Percentiles rank a stretch among this genome's conserved stretches.
phyloP scores from a whole-genome alignment of 1,140 invertebrate species.

The Adelges cooleyi region DNA sequence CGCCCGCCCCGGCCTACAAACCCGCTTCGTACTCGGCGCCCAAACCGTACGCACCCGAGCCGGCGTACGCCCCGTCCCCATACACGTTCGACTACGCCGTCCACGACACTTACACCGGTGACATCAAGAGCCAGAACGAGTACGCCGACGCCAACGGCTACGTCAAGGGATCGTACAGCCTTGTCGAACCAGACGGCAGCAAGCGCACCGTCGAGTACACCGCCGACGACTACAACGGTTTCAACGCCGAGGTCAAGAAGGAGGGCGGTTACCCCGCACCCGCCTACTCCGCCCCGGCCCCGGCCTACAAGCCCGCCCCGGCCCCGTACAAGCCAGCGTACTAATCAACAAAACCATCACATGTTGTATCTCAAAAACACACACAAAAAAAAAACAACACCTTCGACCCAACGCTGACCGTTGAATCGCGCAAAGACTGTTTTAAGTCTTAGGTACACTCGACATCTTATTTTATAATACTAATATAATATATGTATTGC shows the following conservation, averaged over 20 bases:
- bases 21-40: constrained; percentile 26
- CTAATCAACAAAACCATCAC: background rate
- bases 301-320: constrained; percentile 21
- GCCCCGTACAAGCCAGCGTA: constrained; percentile 5
- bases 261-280: constrained; percentile 30
- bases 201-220: constrained; percentile 49
- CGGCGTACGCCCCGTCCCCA: constrained; percentile 34
- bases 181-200: constrained; percentile 45
- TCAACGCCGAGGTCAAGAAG: constrained; percentile 37
- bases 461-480: no score
- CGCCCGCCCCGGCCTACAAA: constrained; percentile 22
- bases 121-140: constrained; percentile 37
- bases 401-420: background rate
- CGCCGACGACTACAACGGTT: constrained; percentile 49
- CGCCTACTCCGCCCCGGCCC: constrained; percentile 19
- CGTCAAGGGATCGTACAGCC: constrained; percentile 39
- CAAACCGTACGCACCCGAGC: constrained; percentile 32
- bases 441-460: background rate
- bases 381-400: background rate
- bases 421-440: background rate
- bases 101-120: constrained; percentile 36
- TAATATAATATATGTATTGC: no score
- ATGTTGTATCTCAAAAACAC: background rate
- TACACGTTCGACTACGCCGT: constrained; percentile 36
- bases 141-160: constrained; percentile 44